Percentiles rank a stretch among this genome's conserved stretches.
These are phyloP conservation scores for Molothrus ater DNA, from an alignment of 2,797 vertebrate genomes.

Conservation along the genomic window DNA sequence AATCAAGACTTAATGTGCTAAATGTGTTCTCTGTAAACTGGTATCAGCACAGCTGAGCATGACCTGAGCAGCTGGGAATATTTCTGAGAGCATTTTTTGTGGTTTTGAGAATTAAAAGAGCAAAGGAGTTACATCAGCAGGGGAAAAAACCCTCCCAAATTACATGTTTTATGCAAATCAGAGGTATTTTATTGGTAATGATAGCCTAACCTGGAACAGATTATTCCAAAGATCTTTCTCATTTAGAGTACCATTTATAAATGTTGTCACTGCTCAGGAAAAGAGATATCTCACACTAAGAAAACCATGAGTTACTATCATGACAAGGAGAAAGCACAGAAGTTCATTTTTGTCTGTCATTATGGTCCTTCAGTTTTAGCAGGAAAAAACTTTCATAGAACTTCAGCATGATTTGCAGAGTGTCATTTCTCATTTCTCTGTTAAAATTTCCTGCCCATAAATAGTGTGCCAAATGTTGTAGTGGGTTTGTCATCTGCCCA, in stretches of 20 bases:
- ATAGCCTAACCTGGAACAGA: slow-evolving; percentile 55
- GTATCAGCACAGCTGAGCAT: neutral
- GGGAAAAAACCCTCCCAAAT: neutral
- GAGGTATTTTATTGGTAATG: slow-evolving; percentile 56
- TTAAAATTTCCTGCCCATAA: slow-evolving; percentile 25
- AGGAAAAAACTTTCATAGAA: neutral
- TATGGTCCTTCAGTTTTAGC: neutral
- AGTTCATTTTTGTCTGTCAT: slow-evolving; percentile 1
- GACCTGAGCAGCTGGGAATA: slow-evolving; percentile 6
- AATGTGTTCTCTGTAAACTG: neutral
- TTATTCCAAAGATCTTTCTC: neutral
- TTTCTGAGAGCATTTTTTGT: slow-evolving; percentile 1
- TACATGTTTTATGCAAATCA: slow-evolving; percentile 33
- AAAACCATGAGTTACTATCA: neutral
- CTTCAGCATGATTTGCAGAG: neutral
- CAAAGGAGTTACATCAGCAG: neutral
- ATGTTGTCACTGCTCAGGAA: neutral
- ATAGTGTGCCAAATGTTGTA: slow-evolving; percentile 29
- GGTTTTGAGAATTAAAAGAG: slow-evolving; percentile 27
- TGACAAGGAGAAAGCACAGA: neutral
- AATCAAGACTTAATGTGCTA: slow-evolving; percentile 1
- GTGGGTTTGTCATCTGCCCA: slow-evolving; percentile 40
- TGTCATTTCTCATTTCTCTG: slow-evolving; percentile 7
- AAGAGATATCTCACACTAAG: neutral
- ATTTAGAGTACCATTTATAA: neutral